Conservation (phyloP, 1,140 invertebrate genomes). For the Mya arenaria region DNA sequence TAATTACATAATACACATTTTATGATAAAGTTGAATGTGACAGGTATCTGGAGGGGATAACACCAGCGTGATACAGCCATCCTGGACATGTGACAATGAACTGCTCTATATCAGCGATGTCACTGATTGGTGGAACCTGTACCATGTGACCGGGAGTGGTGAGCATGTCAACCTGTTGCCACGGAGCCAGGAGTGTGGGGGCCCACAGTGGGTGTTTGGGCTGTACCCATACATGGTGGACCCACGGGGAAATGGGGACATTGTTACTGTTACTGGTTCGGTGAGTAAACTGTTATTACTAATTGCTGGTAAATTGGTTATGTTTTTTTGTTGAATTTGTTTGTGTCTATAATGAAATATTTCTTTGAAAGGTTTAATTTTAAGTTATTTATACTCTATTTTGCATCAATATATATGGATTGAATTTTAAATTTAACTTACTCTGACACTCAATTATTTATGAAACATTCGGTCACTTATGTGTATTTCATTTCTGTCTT, state of each 20-base stretch:
- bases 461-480: too few species aligned
- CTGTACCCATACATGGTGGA: slow-evolving; percentile 68
- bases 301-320: too few species aligned
- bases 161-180: slow-evolving; percentile 71
- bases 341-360: too few species aligned
- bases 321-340: too few species aligned
- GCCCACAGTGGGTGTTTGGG: slow-evolving; percentile 76
- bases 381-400: too few species aligned
- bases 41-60: slow-evolving; percentile 67
- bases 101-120: slow-evolving; percentile 78
- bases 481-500: background rate
- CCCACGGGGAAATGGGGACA: slow-evolving; percentile 64
- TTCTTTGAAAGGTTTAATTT: too few species aligned
- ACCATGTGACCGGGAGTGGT: slow-evolving; percentile 69
- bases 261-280: slow-evolving; percentile 59
- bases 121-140: slow-evolving; percentile 81
- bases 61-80: slow-evolving; percentile 74
- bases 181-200: slow-evolving; percentile 70
- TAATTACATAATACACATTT: too few species aligned
- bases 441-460: too few species aligned
- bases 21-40: too few species aligned
- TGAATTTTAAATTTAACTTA: too few species aligned
- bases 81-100: slow-evolving; percentile 74
- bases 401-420: too few species aligned
- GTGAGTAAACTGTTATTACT: slow-evolving; percentile 52